Conservation (phyloP, 2,113 vertebrate species). For the Misgurnus mizolepis region DNA sequence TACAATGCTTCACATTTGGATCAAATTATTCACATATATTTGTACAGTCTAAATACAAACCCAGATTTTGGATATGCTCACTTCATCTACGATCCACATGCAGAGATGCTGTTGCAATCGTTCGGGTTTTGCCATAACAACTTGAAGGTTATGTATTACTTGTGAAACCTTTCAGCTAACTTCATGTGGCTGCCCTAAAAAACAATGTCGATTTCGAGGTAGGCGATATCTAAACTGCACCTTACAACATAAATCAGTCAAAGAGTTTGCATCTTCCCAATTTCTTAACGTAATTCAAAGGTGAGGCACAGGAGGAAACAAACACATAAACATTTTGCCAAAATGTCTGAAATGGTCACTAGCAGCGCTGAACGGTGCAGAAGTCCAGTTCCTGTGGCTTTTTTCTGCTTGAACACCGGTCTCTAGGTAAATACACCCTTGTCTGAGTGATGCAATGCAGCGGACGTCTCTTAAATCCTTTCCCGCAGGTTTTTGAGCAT, state of each 20-base stretch:
- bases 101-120: background rate
- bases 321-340: no score
- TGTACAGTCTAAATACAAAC: slow-evolving; percentile 17
- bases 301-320: slow-evolving; percentile 12
- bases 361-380: slow-evolving; percentile 85
- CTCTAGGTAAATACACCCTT: slow-evolving; percentile 79
- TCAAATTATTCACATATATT: slow-evolving; percentile 16
- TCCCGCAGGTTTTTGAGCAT: slow-evolving; percentile 93
- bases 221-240: slow-evolving; percentile 30
- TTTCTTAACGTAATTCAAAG: slow-evolving; percentile 10
- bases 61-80: background rate
- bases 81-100: background rate
- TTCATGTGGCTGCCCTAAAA: slow-evolving; percentile 9
- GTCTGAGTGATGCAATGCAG: slow-evolving; percentile 77
- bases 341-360: slow-evolving; percentile 55
- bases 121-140: background rate
- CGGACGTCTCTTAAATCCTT: slow-evolving; percentile 88
- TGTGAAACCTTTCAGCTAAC: background rate
- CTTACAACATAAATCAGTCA: background rate
- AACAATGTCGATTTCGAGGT: slow-evolving; percentile 38
- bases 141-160: no score
- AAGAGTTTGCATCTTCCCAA: background rate
- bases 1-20: slow-evolving; percentile 66
- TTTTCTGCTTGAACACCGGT: slow-evolving; percentile 83
- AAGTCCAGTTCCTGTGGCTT: slow-evolving; percentile 99